Evolutionary conservation across 1,140 invertebrate species (phyloP).

Genomic region (Frieseomelitta varia): DNA sequence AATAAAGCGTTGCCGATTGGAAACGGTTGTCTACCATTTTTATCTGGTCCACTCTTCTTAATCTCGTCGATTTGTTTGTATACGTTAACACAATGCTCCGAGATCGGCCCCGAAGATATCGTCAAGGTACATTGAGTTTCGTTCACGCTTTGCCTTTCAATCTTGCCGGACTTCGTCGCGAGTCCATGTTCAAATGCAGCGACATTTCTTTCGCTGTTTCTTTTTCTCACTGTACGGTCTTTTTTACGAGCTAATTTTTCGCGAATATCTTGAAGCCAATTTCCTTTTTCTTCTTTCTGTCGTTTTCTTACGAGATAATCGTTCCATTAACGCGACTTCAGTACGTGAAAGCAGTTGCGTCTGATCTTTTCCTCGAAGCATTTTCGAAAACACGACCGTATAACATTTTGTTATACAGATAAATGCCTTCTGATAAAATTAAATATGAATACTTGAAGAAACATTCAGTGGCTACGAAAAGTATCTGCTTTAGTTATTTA

Average conservation of each 20-base stretch:
- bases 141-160: neutral
- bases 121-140: conserved; percentile 4
- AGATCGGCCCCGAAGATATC: conserved; percentile 18
- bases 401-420: neutral
- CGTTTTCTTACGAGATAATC: neutral
- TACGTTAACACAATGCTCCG: neutral
- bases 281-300: neutral
- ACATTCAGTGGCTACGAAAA: no score
- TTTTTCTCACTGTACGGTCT: neutral
- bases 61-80: conserved; percentile 21
- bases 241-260: neutral
- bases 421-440: neutral
- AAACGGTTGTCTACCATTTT: neutral
- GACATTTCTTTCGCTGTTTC: neutral
- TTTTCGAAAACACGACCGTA: neutral
- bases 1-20: neutral
- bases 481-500: no score
- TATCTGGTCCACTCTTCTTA: neutral
- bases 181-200: neutral
- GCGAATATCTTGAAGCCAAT: neutral
- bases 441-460: no score
- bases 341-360: neutral
- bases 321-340: neutral
- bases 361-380: neutral
- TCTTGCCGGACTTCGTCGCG: neutral